These are phyloP conservation scores for Drosophila anomalipes DNA, from an alignment of 2,888 invertebrate genomes.

Conservation along the genomic window DNA sequence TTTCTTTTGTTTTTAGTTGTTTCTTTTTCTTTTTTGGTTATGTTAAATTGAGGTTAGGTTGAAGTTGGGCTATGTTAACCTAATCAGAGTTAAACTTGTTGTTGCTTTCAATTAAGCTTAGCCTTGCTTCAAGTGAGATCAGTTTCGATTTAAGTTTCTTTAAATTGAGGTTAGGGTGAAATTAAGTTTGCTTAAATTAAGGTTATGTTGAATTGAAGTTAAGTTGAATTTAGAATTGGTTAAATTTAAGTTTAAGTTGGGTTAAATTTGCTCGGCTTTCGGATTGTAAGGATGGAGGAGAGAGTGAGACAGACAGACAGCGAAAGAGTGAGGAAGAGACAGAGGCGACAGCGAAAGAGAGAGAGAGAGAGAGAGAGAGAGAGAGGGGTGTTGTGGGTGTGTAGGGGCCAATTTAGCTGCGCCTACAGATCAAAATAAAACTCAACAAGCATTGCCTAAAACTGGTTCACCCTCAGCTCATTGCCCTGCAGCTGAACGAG, in stretches of 20 bases:
- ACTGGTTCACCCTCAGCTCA: conserved; percentile 85
- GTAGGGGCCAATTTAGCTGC: conserved; percentile 56
- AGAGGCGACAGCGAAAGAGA: neutral
- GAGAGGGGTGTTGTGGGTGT: conserved; percentile 15
- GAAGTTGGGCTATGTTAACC: neutral
- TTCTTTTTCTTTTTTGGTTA: neutral
- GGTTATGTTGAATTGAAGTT: neutral
- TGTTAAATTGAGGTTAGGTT: neutral
- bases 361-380: conserved; percentile 6
- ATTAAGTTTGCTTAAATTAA: neutral
- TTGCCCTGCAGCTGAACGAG: conserved; percentile 85
- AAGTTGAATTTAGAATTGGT: neutral
- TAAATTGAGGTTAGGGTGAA: neutral
- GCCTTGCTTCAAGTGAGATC: neutral
- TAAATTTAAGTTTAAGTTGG: neutral
- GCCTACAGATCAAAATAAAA: conserved; percentile 84
- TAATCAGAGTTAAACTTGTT: neutral
- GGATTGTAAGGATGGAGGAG: neutral
- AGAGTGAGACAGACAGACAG: neutral
- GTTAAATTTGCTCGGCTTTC: neutral
- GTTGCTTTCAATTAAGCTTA: neutral
- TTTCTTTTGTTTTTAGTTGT: neutral
- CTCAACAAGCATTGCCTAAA: conserved; percentile 85
- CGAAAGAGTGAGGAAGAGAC: neutral
- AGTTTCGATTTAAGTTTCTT: neutral